Percentiles rank a stretch among this genome's conserved stretches.
phyloP scores from a whole-genome alignment of 1,140 invertebrate genomes.

The Pseudomyrmex dendroicus region DNA sequence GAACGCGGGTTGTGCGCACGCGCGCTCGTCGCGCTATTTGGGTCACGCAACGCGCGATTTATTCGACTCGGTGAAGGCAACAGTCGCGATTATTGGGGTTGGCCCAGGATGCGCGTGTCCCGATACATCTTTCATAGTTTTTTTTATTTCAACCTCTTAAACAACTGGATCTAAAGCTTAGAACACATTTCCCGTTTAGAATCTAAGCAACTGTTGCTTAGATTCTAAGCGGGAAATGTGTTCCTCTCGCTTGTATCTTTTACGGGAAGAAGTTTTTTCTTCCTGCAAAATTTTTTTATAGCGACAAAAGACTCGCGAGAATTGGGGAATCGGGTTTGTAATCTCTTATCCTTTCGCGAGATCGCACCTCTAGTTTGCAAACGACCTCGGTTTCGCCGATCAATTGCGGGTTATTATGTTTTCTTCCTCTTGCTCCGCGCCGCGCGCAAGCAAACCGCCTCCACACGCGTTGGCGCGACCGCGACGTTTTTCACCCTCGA shows the following conservation, averaged over 20 bases:
- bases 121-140: too few relatives aligned
- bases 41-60: conserved; percentile 69
- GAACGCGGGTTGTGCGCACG: conserved; percentile 57
- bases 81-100: background rate
- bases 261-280: too few relatives aligned
- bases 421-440: conserved; percentile 19
- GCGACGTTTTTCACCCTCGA: conserved; percentile 20
- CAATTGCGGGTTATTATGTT: background rate
- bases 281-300: too few relatives aligned
- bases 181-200: too few relatives aligned
- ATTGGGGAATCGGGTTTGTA: too few relatives aligned
- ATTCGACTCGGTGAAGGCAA: background rate
- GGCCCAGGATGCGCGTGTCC: background rate
- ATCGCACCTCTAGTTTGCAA: background rate
- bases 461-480: background rate
- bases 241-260: too few relatives aligned
- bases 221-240: too few relatives aligned
- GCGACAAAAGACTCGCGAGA: too few relatives aligned
- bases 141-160: too few relatives aligned
- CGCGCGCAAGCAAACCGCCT: conserved; percentile 28
- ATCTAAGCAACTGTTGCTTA: too few relatives aligned
- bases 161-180: too few relatives aligned
- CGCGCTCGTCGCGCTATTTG: conserved; percentile 73
- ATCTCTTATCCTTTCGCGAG: background rate
- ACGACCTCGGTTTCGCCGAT: background rate